These are phyloP conservation scores for Aegotheles bennettii DNA, from an alignment of 2,113 vertebrate genomes.

Conservation along the genomic window DNA sequence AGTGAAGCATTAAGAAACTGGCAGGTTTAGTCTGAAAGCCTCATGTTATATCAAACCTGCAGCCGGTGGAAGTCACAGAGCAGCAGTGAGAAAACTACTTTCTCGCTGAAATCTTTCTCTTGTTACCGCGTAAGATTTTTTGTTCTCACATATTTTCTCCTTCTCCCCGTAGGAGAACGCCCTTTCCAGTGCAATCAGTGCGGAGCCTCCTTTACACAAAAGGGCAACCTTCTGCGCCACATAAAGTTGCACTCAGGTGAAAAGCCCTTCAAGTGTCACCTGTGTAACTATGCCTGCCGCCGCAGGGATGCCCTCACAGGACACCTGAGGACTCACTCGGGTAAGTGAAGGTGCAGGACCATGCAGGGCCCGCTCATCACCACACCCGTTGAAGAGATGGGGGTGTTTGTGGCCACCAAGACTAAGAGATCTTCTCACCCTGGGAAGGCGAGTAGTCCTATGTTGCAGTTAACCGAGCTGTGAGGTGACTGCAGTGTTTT, in stretches of 20 bases:
- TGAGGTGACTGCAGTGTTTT: neutral
- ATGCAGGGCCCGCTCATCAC: neutral
- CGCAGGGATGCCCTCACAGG: conserved; percentile 95
- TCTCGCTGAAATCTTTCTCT: conserved; percentile 70
- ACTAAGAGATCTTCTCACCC: neutral
- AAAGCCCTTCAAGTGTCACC: conserved; percentile 98
- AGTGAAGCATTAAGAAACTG: conserved; percentile 99
- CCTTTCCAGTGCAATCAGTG: conserved; percentile 99
- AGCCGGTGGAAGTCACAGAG: conserved; percentile 81
- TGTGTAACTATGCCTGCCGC: conserved; percentile 97
- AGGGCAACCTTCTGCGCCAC: conserved; percentile 97
- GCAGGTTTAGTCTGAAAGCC: conserved; percentile 97
- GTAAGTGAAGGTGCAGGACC: conserved; percentile 71
- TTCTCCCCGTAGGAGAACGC: conserved; percentile 83
- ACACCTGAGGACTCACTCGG: conserved; percentile 95
- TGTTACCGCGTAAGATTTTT: conserved; percentile 8
- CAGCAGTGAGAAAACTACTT: conserved; percentile 78
- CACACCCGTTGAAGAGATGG: rapidly evolving
- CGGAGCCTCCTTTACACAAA: conserved; percentile 97
- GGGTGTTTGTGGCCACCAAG: neutral
- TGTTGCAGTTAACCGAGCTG: neutral
- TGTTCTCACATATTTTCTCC: conserved; percentile 57
- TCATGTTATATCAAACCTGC: conserved; percentile 95
- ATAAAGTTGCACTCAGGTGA: conserved; percentile 98
- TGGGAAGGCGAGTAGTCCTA: neutral